Evolutionary conservation across 2,888 invertebrate genomes (phyloP).

Genomic region (Furcula furcula): DNA sequence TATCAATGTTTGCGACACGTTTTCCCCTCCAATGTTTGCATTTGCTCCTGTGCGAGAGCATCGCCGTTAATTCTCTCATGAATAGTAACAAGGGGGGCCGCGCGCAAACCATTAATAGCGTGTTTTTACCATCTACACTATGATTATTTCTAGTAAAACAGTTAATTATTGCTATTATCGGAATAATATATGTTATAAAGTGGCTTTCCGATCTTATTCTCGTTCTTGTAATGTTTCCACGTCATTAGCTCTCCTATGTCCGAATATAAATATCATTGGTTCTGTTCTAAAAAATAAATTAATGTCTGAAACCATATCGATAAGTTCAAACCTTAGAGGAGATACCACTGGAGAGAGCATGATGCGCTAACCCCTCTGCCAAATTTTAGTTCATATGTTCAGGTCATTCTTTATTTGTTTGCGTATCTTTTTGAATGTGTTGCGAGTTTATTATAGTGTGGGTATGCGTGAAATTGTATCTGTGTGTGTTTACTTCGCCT

Average conservation of each 20-base stretch:
- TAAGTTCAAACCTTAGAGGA: no score
- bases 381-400: no score
- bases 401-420: no score
- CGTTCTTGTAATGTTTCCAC: slow-evolving; percentile 57
- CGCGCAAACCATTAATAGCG: slow-evolving; percentile 55
- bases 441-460: no score
- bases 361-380: no score
- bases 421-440: no score
- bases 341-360: no score
- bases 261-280: not conserved
- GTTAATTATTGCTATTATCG: slow-evolving; percentile 67
- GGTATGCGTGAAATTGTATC: no score
- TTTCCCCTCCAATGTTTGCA: slow-evolving; percentile 36
- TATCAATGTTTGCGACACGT: slow-evolving; percentile 29
- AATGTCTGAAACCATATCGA: no score
- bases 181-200: slow-evolving; percentile 71
- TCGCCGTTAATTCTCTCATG: slow-evolving; percentile 68
- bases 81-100: slow-evolving; percentile 63
- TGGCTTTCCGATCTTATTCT: slow-evolving; percentile 54
- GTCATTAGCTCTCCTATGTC: slow-evolving; percentile 48
- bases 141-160: slow-evolving; percentile 74
- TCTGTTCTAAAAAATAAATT: no score
- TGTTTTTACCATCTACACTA: slow-evolving; percentile 69
- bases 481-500: no score
- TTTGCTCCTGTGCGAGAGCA: slow-evolving; percentile 39